Percentiles rank a stretch among this genome's conserved stretches.
Evolutionary conservation across 2,113 vertebrate genomes (phyloP).

Genomic region (Sitta europaea): DNA sequence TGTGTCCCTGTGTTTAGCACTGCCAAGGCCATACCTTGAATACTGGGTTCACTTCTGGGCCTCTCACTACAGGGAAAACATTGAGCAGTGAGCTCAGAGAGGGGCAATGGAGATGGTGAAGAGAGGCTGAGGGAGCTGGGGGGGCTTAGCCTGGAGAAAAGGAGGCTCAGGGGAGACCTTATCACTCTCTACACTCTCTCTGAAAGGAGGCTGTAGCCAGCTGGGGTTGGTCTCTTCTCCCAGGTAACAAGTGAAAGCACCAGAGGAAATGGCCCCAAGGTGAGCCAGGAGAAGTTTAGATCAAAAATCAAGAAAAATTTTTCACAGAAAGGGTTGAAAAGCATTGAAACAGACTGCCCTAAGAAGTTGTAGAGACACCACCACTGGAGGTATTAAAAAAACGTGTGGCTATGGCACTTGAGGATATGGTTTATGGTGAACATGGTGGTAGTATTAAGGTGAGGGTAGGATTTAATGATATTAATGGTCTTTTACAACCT

Average conservation of each 20-base stretch:
- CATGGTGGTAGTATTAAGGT: rapidly evolving
- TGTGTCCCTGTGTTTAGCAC: neutral
- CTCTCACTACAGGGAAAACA: neutral
- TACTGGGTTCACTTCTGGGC: neutral
- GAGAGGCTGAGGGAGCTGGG: neutral
- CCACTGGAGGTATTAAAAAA: neutral
- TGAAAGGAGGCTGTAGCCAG: neutral
- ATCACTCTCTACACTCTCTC: neutral
- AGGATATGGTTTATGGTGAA: neutral
- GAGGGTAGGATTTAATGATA: neutral
- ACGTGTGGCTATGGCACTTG: neutral
- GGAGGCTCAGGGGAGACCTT: neutral
- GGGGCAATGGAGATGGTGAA: neutral
- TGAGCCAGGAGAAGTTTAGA: neutral
- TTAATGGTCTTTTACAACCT: neutral
- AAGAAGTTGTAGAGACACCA: neutral
- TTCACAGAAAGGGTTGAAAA: neutral
- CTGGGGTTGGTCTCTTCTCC: neutral
- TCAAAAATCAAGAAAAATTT: neutral
- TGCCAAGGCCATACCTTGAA: rapidly evolving
- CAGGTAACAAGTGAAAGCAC: neutral
- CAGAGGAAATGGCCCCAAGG: neutral
- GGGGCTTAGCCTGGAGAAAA: neutral
- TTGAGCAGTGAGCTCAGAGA: neutral
- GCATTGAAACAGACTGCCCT: neutral